Evolutionary conservation across 2,113 vertebrate species (phyloP).

Genomic region (Aspidoscelis tigris): DNA sequence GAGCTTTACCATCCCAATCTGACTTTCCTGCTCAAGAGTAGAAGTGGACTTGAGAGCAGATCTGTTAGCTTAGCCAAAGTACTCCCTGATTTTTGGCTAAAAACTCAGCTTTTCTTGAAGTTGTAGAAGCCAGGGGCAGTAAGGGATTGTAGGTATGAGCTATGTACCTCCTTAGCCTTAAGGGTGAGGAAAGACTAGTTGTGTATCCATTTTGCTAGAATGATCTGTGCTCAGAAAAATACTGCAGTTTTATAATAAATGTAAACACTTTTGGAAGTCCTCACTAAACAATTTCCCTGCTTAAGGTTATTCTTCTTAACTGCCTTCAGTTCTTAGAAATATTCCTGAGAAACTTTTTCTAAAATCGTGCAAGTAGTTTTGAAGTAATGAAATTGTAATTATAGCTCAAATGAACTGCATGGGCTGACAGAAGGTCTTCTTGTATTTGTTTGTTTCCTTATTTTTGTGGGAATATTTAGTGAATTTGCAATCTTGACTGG

Average conservation of each 20-base stretch:
- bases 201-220: neutral
- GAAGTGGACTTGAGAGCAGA: neutral
- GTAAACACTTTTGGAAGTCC: neutral
- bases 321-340: neutral
- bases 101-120: neutral
- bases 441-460: too few species aligned
- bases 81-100: neutral
- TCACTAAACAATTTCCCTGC: neutral
- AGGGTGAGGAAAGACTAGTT: neutral
- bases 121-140: neutral
- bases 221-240: neutral
- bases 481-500: neutral
- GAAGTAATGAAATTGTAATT: too few species aligned
- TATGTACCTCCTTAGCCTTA: neutral
- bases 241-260: neutral
- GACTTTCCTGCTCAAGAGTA: neutral
- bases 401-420: too few species aligned
- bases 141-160: neutral
- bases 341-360: too few species aligned
- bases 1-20: neutral
- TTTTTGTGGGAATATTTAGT: too few species aligned
- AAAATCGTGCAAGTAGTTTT: too few species aligned
- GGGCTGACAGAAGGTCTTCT: too few species aligned
- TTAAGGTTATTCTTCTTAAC: neutral
- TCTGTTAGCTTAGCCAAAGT: neutral